A percentile compares a stretch with the other conserved stretches of the same genome.
phyloP scores from a whole-genome alignment of 2,888 invertebrate genomes.

The Ctena decussata region DNA sequence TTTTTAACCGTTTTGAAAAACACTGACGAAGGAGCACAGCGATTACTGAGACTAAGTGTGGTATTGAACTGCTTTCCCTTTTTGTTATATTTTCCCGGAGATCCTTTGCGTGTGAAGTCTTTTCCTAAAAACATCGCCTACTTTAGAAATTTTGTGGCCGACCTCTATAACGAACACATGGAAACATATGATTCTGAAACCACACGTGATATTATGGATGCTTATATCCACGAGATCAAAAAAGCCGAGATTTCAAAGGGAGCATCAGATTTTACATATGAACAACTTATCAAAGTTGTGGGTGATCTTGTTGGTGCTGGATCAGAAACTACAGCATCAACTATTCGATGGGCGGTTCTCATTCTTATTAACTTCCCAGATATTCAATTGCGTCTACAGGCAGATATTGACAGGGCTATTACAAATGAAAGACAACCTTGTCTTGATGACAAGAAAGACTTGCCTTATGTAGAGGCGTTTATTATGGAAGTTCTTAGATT shows the following conservation, averaged over 20 bases:
- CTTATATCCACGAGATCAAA: constrained; percentile 43
- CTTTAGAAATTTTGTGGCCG: background rate
- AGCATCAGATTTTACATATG: background rate
- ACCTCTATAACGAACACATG: constrained; percentile 38
- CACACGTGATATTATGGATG: constrained; percentile 52
- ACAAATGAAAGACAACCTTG: constrained; percentile 16
- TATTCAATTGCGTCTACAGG: background rate
- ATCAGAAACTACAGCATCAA: constrained; percentile 55
- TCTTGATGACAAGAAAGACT: constrained; percentile 28
- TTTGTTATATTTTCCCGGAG: constrained; percentile 44
- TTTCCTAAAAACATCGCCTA: background rate
- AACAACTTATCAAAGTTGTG: constrained; percentile 20
- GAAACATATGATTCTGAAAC: constrained; percentile 37
- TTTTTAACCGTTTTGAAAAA: constrained; percentile 33
- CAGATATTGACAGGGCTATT: constrained; percentile 5
- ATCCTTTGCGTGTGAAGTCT: constrained; percentile 24
- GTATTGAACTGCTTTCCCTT: constrained; percentile 40
- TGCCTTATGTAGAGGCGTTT: constrained; percentile 54
- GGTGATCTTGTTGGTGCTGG: constrained; percentile 59
- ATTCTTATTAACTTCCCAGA: constrained; percentile 18
- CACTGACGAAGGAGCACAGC: constrained; percentile 20
- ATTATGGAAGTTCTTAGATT: constrained; percentile 82
- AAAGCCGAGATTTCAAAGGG: background rate
- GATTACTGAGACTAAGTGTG: background rate
- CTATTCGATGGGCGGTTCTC: constrained; percentile 48